Evolutionary conservation across 2,113 vertebrate species (phyloP), one percentile per base, ranked within the genome.

Genomic region (Poeciliopsis turrubarensis): DNA sequence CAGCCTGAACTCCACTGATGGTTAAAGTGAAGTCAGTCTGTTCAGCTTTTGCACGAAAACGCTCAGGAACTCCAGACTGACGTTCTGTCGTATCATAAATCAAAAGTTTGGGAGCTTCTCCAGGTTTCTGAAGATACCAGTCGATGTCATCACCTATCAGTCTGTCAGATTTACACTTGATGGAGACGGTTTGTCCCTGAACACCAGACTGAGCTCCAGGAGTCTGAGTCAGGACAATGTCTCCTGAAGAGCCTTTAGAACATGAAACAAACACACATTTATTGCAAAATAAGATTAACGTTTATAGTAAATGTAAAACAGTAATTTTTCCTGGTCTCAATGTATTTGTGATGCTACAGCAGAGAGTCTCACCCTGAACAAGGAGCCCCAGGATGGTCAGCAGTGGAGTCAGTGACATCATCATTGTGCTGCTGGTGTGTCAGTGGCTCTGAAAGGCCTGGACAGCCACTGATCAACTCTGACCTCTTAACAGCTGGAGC

Each of bases 71-170:
- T 51, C 39, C 70, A 73, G 70, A n/a, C 4, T 68, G 65, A 47
- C 13, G 63, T 0, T 0, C 0, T 14, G 34, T 37, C 2, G 54
- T 44, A 8, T 0, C 0, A 39, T 8, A 27, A 54, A 79, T 73
- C 11, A 79, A 63, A 6, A 73, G 77, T 68, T 79, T 72, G 34
- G 76, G 47, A 71, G 57, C 22, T 75, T 47, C 31, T 77, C 41
- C 75, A 54, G n/a, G 2, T 65, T 65, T 71, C 68, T 77, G 77
- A 15, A 60, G 63, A 54, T 67, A 72, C 77, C 77, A 78, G 32
- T 34, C 34, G 5, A 65, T 37, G 64, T 37, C 31, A 39, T 65
- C n/a, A 67, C n/a, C n/a, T 19, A 34, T 34, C 26, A 22, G 8
- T 64, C 17, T 25, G 62, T 32, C 62, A 64, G 62, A 5, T 65